Base-by-base conservation (phyloP, 2,797 vertebrate species). In the Buceros bicornis region DNA sequence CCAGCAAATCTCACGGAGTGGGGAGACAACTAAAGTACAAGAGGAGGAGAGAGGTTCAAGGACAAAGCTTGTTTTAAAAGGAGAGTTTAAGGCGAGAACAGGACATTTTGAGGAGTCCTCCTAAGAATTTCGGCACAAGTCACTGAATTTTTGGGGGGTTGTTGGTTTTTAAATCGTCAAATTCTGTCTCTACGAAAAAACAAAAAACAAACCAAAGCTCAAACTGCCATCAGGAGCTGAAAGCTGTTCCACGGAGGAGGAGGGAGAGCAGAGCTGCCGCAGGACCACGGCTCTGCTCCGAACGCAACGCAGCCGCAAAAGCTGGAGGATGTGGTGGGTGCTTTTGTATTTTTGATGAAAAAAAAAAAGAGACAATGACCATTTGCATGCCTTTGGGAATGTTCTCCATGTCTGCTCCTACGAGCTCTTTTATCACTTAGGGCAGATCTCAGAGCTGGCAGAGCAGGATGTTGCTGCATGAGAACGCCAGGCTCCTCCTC, bases 261-360 rank as follows among this genome's bases (percentile, higher is more conserved):
- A 87, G 58, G 74, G 82, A 91, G 50, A 56, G 40, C 78, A 43
- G 78, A 61, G 54, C 29, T 33, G 57, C 42, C 53, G 80, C 64
- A 19, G 89, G 84, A 95, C 74, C 82, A 58, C 4, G 2, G 79
- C 74, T 88, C 93, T 57, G 57, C 82, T 51, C 77, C 19, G 13
- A 28, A 5, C 1, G 2, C 11, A 56, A 22, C 6, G 13, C 93
- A 69, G 86, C 83, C 11, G 11, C 71, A 40, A 50, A 26, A 93
- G 92, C 88, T 13, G 74, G 78, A 92, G 70, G 82, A 87, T 42
- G 86, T 57, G 87, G 77, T 31, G n/a, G 47, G 87, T 94, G 85
- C 74, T 96, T 98, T 98, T 97, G 93, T 97, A 97, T 94, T 97
- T 97, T 97, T 95, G 93, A 97, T 84, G 81, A 94, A 82, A 83